A percentile compares a stretch with the other conserved stretches of the same genome.
Evolutionary conservation across 2,797 vertebrate species (phyloP).

Genomic region (Hapalemur alaotrensis): DNA sequence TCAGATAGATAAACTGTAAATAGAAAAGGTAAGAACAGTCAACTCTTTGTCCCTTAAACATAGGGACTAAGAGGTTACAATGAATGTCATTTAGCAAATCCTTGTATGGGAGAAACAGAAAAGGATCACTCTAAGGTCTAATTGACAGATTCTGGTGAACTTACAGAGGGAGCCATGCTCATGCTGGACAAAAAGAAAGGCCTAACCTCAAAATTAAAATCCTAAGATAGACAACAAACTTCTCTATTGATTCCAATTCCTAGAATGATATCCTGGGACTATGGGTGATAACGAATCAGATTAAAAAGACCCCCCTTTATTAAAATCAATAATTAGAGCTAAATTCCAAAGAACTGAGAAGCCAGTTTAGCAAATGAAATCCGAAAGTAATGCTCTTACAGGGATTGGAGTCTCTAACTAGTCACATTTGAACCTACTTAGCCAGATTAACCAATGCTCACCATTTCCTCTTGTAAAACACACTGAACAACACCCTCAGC

Average conservation of each 20-base stretch:
- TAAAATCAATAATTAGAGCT: background rate
- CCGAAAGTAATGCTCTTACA: background rate
- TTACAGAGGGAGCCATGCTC: background rate
- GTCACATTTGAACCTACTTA: background rate
- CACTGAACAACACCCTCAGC: background rate
- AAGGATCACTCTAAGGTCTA: background rate
- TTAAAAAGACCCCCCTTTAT: background rate
- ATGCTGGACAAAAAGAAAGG: background rate
- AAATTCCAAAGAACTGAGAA: slow-evolving; percentile 8
- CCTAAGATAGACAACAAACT: background rate
- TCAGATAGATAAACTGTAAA: background rate
- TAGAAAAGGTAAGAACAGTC: background rate
- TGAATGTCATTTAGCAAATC: background rate
- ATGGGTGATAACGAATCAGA: background rate
- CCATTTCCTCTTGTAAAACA: background rate
- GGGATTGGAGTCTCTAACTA: background rate
- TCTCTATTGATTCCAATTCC: background rate
- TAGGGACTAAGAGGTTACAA: background rate
- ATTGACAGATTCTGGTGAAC: background rate
- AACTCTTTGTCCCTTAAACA: background rate
- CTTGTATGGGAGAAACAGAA: background rate
- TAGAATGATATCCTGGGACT: background rate
- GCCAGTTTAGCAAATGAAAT: background rate
- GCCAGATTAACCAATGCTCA: background rate
- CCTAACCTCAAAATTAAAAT: background rate